Evolutionary conservation across 2,888 invertebrate species (phyloP), one percentile per base, ranked within the genome.

Genomic region (Cerastis rubricosa): DNA sequence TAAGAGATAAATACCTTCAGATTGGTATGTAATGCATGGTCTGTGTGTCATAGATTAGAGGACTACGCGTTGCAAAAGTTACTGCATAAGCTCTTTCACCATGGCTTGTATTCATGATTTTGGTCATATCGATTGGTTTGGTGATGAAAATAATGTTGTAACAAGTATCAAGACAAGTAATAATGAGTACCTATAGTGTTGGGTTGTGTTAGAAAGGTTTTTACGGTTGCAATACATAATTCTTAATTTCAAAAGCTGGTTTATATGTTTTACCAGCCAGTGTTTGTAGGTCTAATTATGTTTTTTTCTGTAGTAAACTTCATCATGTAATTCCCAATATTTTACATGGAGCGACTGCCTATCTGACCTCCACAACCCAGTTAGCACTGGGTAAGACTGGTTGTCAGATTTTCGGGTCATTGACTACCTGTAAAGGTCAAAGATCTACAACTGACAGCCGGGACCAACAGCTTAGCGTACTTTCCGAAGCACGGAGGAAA

Each of bases 91-190:
- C 29, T 54, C 45, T 66, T 78, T 61, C 78, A 78, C 29, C 59
- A 78, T 63, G 29, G 40, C 47, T 29, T 47, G 59, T 61, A 47
- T 47, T 51, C 66, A 71, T 78, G 71, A 78, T 67, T 71, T 71
- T 65, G 64, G 35, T 35, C 8, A 25, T 54, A 40, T 66, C 25
- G 40, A 45, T 66, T 65, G 45, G n/a, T 68, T 61, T 51, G 25
- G 14, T 35, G 49, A 73, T 68, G 68, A 59, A 64, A 59, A 79
- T 45, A 73, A 59, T 59, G 49, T 73, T 73, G 63, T 54, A 79
- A 73, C 17, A 64, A 64, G 51, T 64, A 51, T 63, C 45, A 47
- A 17, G 14, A 57, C 45, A 47, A 17, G 14, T 17, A 69, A 64
- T 29, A 49, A 78, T 64, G 67, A 51, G 49, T 59, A 35, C 1